phyloP scores from a whole-genome alignment of 2,797 vertebrate genomes.

The Danio jaintianensis region DNA sequence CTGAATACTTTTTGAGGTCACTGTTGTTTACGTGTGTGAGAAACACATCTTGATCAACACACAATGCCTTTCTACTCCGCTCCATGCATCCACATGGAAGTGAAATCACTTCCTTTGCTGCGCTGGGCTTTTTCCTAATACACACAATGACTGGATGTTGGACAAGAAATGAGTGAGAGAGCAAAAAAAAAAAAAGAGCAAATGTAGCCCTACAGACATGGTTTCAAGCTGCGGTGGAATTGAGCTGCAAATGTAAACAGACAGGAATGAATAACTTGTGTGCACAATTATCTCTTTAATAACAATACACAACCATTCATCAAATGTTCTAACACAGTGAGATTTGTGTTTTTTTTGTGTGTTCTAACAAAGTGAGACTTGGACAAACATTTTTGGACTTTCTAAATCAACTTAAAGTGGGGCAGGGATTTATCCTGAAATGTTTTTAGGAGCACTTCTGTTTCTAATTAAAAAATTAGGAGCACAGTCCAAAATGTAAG shows the following conservation, averaged over 20 bases:
- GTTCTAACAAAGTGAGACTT: constrained; percentile 34
- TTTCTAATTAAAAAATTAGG: too few relatives aligned
- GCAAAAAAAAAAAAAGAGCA: constrained; percentile 29
- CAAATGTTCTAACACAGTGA: constrained; percentile 34
- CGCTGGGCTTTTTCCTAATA: constrained; percentile 73
- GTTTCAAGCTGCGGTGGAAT: constrained; percentile 44
- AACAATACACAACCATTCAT: constrained; percentile 57
- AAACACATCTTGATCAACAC: constrained; percentile 18
- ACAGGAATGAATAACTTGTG: constrained; percentile 37
- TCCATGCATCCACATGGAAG: constrained; percentile 71
- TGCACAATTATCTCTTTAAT: constrained; percentile 51
- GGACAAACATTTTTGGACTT: constrained; percentile 6
- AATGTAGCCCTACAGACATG: constrained; percentile 44
- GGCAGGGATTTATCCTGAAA: too few relatives aligned
- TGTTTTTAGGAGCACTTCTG: too few relatives aligned
- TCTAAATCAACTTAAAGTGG: background rate
- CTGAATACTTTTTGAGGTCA: background rate
- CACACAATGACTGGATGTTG: constrained; percentile 80
- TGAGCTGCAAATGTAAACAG: constrained; percentile 44
- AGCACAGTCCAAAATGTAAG: too few relatives aligned
- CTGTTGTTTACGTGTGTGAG: constrained; percentile 29
- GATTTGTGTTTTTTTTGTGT: too few relatives aligned
- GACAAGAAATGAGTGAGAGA: constrained; percentile 54
- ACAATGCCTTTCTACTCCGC: constrained; percentile 43
- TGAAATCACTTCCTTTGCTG: constrained; percentile 82